These are phyloP conservation scores for Microcebus murinus DNA, from an alignment of 2,113 vertebrate species.

Conservation along the genomic window DNA sequence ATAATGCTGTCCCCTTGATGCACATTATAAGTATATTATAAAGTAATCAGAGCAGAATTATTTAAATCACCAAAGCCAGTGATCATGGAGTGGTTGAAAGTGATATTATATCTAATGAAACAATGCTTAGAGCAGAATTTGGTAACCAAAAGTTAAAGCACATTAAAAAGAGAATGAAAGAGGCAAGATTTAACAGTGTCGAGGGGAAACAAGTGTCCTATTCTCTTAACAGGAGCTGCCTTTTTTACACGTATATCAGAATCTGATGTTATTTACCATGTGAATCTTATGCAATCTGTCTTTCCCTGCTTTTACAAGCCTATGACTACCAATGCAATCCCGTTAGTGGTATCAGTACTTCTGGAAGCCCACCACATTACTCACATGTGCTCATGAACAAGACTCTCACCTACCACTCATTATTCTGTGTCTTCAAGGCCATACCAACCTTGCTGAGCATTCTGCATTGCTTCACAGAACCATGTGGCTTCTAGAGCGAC, in stretches of 20 bases:
- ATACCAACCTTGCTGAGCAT: fast-evolving
- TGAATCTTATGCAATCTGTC: not conserved
- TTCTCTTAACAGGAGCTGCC: not conserved
- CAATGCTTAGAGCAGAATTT: not conserved
- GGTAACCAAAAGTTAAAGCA: not conserved
- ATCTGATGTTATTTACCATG: not conserved
- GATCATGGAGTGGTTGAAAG: not conserved
- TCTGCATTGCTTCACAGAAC: too few relatives aligned
- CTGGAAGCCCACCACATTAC: not conserved
- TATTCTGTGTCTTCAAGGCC: not conserved
- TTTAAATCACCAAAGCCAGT: not conserved
- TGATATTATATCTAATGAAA: not conserved
- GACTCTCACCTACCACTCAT: not conserved
- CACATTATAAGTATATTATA: not conserved
- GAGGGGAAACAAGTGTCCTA: fast-evolving
- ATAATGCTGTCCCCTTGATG: not conserved
- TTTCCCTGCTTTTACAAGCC: not conserved
- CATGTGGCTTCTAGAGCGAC: not conserved
- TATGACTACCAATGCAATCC: not conserved
- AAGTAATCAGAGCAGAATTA: slow-evolving; percentile 27
- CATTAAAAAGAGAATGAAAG: not conserved
- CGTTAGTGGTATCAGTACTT: not conserved
- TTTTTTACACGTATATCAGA: not conserved
- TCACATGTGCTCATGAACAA: not conserved
- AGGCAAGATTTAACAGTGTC: not conserved